These are phyloP conservation scores for Drosophila varians DNA, from an alignment of 1,140 invertebrate genomes.

Conservation along the genomic window DNA sequence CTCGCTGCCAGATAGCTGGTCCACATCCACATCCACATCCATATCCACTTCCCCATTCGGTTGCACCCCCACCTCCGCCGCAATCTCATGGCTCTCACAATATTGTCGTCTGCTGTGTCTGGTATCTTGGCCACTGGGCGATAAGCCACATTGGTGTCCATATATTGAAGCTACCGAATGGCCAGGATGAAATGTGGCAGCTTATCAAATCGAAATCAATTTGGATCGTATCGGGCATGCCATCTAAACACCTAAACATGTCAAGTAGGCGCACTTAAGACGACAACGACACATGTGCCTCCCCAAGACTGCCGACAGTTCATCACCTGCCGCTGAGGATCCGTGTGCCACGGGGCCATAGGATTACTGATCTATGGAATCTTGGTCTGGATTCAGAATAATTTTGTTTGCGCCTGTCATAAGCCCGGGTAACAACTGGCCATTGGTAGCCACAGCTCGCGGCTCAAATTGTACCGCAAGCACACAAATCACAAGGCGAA, in stretches of 20 bases:
- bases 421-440: conserved; percentile 62
- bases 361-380: conserved; percentile 37
- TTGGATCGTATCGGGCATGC: conserved; percentile 60
- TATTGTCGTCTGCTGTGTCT: conserved; percentile 14
- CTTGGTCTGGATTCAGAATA: conserved; percentile 52
- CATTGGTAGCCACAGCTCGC: conserved; percentile 75
- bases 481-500: conserved; percentile 73
- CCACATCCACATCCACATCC: conserved; percentile 14
- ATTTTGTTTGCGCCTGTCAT: conserved; percentile 81
- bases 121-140: conserved; percentile 35
- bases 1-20: conserved; percentile 39
- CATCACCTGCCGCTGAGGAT: conserved; percentile 26
- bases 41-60: background rate
- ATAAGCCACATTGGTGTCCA: conserved; percentile 31
- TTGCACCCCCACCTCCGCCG: background rate
- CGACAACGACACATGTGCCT: conserved; percentile 62
- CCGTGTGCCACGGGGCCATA: conserved; percentile 3
- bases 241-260: conserved; percentile 78
- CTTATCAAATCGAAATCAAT: conserved; percentile 77
- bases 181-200: conserved; percentile 38
- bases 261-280: conserved; percentile 72
- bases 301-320: conserved; percentile 29
- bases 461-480: conserved; percentile 81
- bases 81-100: conserved; percentile 28
- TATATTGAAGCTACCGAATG: conserved; percentile 65